phyloP scores from a whole-genome alignment of 2,888 invertebrate species.

The Actias luna region DNA sequence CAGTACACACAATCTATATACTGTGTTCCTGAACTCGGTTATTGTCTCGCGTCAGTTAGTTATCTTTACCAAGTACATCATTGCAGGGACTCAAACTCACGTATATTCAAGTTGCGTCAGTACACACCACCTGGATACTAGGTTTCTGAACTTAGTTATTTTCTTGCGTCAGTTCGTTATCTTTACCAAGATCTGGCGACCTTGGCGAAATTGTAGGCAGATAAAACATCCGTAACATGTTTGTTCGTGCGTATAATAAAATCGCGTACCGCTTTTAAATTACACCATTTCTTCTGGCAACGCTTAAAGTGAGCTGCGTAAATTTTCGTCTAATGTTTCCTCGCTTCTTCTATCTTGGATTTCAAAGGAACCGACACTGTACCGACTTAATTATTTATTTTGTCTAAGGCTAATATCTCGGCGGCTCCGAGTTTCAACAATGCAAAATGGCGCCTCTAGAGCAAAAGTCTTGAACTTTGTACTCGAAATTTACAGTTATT shows the following conservation, averaged over 20 bases:
- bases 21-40: no score
- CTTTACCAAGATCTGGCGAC: no score
- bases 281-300: background rate
- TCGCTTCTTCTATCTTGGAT: background rate
- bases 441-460: background rate
- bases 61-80: no score
- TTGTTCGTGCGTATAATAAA: background rate
- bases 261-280: background rate
- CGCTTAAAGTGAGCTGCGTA: slow-evolving; percentile 1
- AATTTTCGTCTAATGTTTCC: slow-evolving; percentile 1
- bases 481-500: background rate
- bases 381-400: slow-evolving; percentile 6
- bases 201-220: no score
- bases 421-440: background rate
- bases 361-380: background rate
- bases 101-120: no score
- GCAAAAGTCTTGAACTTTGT: background rate
- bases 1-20: no score
- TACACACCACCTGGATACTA: no score
- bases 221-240: no score
- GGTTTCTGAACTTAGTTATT: no score
- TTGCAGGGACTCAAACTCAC: no score
- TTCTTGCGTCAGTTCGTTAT: no score
- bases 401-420: background rate
- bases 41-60: no score